Evolutionary conservation across 1,140 invertebrate genomes (phyloP).

Genomic region (Pseudomyrmex concolor): DNA sequence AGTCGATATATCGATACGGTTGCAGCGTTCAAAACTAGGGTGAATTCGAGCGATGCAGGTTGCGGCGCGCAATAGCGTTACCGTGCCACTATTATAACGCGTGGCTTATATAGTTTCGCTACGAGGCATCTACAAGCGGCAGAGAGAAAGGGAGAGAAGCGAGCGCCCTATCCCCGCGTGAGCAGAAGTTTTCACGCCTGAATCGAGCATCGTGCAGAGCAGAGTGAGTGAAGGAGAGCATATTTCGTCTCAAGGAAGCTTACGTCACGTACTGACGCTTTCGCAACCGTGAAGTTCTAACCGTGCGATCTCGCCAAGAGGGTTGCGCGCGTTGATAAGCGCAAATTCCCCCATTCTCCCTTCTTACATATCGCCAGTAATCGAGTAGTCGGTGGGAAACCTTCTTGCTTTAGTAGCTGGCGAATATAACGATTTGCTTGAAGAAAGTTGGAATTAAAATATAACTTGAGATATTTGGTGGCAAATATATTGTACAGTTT

Average conservation of each 20-base stretch:
- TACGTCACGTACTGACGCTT: conserved; percentile 34
- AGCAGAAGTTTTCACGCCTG: conserved; percentile 66
- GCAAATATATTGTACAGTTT: too few species aligned
- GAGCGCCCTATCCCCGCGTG: conserved; percentile 59
- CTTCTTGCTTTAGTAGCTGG: background rate
- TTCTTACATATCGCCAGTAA: background rate
- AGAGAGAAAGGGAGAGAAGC: background rate
- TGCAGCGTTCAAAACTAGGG: conserved; percentile 47
- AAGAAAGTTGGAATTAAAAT: background rate
- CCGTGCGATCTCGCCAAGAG: conserved; percentile 30
- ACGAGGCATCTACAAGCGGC: conserved; percentile 53
- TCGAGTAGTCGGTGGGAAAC: conserved; percentile 2
- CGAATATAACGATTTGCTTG: background rate
- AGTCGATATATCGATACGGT: conserved; percentile 35
- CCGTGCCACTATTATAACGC: conserved; percentile 58
- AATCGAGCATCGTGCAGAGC: conserved; percentile 38
- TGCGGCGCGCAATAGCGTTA: conserved; percentile 41
- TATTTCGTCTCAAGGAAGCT: conserved; percentile 64
- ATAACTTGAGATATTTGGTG: too few species aligned
- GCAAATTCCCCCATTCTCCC: conserved; percentile 22
- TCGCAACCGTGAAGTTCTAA: conserved; percentile 33
- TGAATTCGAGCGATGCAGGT: conserved; percentile 29
- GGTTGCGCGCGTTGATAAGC: conserved; percentile 47
- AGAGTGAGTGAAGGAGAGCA: conserved; percentile 25
- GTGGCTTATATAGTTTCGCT: conserved; percentile 58